A percentile compares a stretch with the other conserved stretches of the same genome.
phyloP scores from a whole-genome alignment of 2,113 vertebrate species.

The Ciconia stormi region DNA sequence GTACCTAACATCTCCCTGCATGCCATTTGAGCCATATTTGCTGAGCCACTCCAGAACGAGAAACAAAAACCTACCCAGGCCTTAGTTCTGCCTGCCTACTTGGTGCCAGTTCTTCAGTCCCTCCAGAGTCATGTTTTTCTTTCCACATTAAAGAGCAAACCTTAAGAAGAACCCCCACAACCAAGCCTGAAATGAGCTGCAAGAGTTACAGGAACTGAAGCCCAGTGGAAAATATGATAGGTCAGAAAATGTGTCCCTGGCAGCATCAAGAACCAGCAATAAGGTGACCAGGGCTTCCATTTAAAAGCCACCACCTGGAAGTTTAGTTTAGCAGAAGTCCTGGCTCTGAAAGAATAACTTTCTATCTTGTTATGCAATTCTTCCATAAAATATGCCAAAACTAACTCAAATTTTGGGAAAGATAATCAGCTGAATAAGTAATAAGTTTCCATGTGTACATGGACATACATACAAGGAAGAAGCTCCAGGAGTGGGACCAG shows the following conservation, averaged over 20 bases:
- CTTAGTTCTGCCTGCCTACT: neutral
- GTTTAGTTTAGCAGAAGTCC: neutral
- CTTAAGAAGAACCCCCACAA: neutral
- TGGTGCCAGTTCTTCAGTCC: neutral
- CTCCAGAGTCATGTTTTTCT: neutral
- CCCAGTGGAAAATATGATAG: neutral
- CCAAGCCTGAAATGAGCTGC: neutral
- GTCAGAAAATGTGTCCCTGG: neutral
- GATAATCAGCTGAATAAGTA: neutral
- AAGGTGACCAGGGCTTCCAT: neutral
- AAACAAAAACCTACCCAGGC: neutral
- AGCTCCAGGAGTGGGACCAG: neutral
- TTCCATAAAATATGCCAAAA: neutral
- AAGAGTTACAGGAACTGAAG: neutral
- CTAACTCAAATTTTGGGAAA: neutral
- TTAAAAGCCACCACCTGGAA: neutral
- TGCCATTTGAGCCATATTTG: neutral
- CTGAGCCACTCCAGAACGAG: neutral
- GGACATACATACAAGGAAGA: neutral
- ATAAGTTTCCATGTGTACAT: neutral
- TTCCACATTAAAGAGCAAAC: neutral
- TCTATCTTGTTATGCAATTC: neutral
- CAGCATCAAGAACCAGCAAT: neutral
- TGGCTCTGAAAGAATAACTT: neutral
- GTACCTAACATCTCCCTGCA: neutral